Base-by-base conservation (phyloP, 2,113 vertebrate species). In the Ammodytes marinus region DNA sequence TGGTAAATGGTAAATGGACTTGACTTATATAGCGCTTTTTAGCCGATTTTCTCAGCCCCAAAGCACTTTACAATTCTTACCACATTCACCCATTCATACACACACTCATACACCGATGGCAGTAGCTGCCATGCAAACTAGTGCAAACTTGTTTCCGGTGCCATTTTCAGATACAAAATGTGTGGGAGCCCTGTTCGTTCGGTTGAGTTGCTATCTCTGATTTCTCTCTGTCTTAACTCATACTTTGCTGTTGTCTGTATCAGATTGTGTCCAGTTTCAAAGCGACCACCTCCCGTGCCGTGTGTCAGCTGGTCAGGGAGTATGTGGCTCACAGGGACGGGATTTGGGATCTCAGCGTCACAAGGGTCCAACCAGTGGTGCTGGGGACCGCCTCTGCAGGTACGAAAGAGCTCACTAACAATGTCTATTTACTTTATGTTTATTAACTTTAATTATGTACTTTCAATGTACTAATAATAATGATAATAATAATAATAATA, bases 201-300 rank as follows among this genome's bases (percentile, higher is more conserved):
- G 47, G 3, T 53, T 43, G 40, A 14, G 10, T 17, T 0, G 9
- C 1, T 4, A 0, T 2, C 39, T 11, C 35, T 2, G 55, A 19
- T 15, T 27, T 50, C 17, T 4, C 10, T 54, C 47, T 0, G 53
- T 8, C 6, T 60, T 88, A 70, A 86, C 55, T 0, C 5, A 10
- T 27, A 5, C 1, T 11, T 61, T 47, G 5, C 4, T 77, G 53
- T 74, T 10, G 10, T 27, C 27, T 27, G 10, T 50, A 84, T 92
- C 88, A 99, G 98, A 99, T 99, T 40, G 98, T 99, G 82, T 99
- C 97, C 93, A 99, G 98, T 91, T 99, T 99, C 92, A 99, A 99
- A 94, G 97, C 98, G 37, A 99, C 98, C 86, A 98, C 98, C 0
- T 98, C 98, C 35, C 94, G 98, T 81, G 98, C 98, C 0, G 95